These are phyloP conservation scores for Propithecus deckenii DNA, from an alignment of 2,797 vertebrate species.

Conservation along the genomic window DNA sequence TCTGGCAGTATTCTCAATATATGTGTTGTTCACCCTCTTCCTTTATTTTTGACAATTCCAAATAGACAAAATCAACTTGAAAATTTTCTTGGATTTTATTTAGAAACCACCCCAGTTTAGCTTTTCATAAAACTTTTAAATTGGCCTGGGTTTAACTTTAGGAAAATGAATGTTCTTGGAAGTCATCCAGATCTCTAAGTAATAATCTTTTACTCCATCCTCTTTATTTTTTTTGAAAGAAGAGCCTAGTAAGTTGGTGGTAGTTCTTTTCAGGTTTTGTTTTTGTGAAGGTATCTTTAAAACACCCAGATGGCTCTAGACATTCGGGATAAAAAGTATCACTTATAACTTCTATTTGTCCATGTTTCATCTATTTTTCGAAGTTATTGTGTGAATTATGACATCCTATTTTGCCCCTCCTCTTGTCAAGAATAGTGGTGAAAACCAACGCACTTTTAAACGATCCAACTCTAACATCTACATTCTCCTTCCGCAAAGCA, in stretches of 20 bases:
- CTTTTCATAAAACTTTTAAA: background rate
- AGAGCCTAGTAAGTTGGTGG: background rate
- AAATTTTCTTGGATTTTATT: conserved; percentile 5
- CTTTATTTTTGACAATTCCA: background rate
- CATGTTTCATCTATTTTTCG: background rate
- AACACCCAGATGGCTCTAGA: background rate
- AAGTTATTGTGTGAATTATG: background rate
- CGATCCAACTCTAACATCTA: background rate
- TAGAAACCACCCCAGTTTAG: background rate
- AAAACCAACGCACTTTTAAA: background rate
- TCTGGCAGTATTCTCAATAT: background rate
- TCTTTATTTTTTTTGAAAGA: background rate
- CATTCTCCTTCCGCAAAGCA: background rate
- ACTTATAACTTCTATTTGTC: background rate
- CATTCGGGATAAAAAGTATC: background rate
- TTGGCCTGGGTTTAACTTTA: conserved; percentile 16
- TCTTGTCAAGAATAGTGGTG: background rate
- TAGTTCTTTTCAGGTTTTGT: background rate
- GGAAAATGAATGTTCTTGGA: conserved; percentile 38
- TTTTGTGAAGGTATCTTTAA: background rate
- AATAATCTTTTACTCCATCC: background rate
- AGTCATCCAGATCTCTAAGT: background rate
- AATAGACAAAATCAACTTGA: background rate
- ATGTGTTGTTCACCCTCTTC: background rate
- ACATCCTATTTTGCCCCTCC: background rate